phyloP scores from a whole-genome alignment of 1,140 invertebrate species.

The Drosophila repleta region DNA sequence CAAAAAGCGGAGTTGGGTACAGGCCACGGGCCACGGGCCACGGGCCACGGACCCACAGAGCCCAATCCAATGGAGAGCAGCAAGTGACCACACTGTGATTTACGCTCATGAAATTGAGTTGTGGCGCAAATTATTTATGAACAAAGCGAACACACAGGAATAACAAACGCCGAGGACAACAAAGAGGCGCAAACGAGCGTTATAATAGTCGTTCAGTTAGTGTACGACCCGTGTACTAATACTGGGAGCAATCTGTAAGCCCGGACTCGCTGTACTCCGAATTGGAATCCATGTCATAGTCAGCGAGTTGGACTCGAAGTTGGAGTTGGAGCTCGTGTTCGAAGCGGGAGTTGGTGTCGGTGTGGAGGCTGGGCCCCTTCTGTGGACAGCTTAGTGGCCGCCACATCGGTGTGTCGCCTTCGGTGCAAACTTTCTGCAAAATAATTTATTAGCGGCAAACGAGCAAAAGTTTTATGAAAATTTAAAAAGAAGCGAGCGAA shows the following conservation, averaged over 20 bases:
- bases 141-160: slow-evolving; percentile 75
- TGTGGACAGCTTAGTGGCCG: slow-evolving; percentile 63
- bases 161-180: slow-evolving; percentile 19
- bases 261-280: slow-evolving; percentile 39
- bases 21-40: neutral
- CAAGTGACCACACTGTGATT: slow-evolving; percentile 78
- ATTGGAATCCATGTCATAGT: slow-evolving; percentile 58
- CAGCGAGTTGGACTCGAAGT: neutral
- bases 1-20: neutral
- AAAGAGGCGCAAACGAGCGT: slow-evolving; percentile 52
- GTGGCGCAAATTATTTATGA: slow-evolving; percentile 81
- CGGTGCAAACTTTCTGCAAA: slow-evolving; percentile 54
- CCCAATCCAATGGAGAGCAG: slow-evolving; percentile 35
- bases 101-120: slow-evolving; percentile 82
- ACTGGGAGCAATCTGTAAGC: slow-evolving; percentile 53
- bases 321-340: neutral
- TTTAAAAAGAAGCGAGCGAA: slow-evolving; percentile 47
- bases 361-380: slow-evolving; percentile 32
- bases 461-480: slow-evolving; percentile 80
- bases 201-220: slow-evolving; percentile 56
- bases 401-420: slow-evolving; percentile 34
- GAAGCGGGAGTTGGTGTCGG: neutral
- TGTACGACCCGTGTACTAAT: slow-evolving; percentile 35
- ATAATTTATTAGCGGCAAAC: slow-evolving; percentile 82
- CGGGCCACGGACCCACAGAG: slow-evolving; percentile 3